These are phyloP conservation scores for Podotricha telesiphe DNA, from an alignment of 2,888 invertebrate species.

Conservation along the genomic window DNA sequence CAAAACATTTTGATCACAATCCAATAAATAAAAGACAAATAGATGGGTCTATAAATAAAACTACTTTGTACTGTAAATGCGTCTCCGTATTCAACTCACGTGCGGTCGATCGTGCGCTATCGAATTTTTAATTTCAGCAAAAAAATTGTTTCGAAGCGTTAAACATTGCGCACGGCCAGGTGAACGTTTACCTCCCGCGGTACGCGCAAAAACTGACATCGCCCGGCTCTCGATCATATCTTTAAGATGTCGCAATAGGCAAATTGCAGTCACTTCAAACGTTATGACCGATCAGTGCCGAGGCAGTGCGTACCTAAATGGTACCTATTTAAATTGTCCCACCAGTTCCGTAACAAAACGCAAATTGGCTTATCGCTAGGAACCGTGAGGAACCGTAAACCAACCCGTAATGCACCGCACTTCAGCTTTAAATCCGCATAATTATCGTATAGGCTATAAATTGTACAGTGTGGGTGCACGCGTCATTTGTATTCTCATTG, in stretches of 20 bases:
- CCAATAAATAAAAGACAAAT: slow-evolving; percentile 36
- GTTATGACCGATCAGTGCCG: too few species aligned
- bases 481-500: slow-evolving; percentile 56
- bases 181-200: slow-evolving; percentile 71
- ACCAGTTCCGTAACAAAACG: slow-evolving; percentile 61
- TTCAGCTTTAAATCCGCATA: slow-evolving; percentile 76
- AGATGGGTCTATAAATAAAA: slow-evolving; percentile 40
- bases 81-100: slow-evolving; percentile 59
- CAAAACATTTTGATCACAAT: slow-evolving; percentile 27
- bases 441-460: slow-evolving; percentile 79
- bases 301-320: slow-evolving; percentile 60
- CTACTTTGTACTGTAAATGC: slow-evolving; percentile 35
- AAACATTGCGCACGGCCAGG: slow-evolving; percentile 71
- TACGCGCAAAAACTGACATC: slow-evolving; percentile 71
- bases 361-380: slow-evolving; percentile 61
- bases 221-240: slow-evolving; percentile 78
- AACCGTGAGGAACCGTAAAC: slow-evolving; percentile 69
- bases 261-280: slow-evolving; percentile 80
- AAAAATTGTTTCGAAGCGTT: slow-evolving; percentile 59
- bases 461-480: slow-evolving; percentile 60
- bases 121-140: slow-evolving; percentile 76
- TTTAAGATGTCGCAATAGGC: slow-evolving; percentile 75
- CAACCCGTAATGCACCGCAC: slow-evolving; percentile 69
- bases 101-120: slow-evolving; percentile 62
- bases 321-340: slow-evolving; percentile 63